phyloP scores from a whole-genome alignment of 2,888 invertebrate species.

The Chrysomela aeneicollis region DNA sequence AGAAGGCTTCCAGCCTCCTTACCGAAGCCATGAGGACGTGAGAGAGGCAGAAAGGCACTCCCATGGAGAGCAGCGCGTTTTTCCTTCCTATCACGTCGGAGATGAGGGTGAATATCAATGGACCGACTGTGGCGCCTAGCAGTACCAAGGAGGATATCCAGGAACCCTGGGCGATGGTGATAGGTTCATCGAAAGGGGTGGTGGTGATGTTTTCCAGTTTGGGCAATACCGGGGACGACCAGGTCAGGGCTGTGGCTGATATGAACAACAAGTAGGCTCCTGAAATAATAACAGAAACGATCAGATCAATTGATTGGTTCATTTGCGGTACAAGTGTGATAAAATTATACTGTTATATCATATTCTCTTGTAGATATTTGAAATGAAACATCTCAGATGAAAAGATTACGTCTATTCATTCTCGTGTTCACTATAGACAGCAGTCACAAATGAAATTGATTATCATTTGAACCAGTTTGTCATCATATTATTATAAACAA shows the following conservation, averaged over 20 bases:
- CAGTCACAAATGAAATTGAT: too few species aligned
- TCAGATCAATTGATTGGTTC: too few species aligned
- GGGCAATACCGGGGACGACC: conserved; percentile 44
- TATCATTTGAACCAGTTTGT: too few species aligned
- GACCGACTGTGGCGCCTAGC: conserved; percentile 66
- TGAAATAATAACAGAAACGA: conserved; percentile 8
- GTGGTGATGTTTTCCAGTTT: conserved; percentile 28
- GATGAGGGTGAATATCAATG: conserved; percentile 72
- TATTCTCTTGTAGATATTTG: too few species aligned
- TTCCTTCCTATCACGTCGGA: conserved; percentile 74
- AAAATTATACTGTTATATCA: too few species aligned
- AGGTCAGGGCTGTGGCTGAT: conserved; percentile 26
- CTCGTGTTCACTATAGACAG: too few species aligned
- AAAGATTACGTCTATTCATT: too few species aligned
- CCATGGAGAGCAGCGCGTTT: conserved; percentile 70
- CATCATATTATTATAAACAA: too few species aligned
- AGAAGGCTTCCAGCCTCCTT: conserved; percentile 61
- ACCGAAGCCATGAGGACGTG: conserved; percentile 72
- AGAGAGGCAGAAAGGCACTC: conserved; percentile 72
- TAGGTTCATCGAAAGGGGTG: conserved; percentile 16
- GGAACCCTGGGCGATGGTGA: conserved; percentile 56
- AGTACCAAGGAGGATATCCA: conserved; percentile 65
- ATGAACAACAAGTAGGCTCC: conserved; percentile 19
- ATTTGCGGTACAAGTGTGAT: too few species aligned
- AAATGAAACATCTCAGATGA: too few species aligned